A percentile compares a stretch with the other conserved stretches of the same genome.
Evolutionary conservation across 2,888 invertebrate species (phyloP).

Genomic region (Sericinus montela): DNA sequence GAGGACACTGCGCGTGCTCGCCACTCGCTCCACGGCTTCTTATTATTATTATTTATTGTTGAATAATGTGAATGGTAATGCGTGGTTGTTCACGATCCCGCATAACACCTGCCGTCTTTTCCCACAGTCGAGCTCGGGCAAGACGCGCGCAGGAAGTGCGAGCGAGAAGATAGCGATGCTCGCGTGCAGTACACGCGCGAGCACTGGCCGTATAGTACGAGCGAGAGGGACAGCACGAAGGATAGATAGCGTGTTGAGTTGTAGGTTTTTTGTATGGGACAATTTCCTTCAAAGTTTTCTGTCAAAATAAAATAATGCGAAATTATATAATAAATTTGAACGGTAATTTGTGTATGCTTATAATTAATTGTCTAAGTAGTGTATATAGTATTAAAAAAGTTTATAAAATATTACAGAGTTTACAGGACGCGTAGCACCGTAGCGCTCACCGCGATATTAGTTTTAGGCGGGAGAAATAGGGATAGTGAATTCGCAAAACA

Average conservation of each 20-base stretch:
- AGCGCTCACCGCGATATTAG: neutral
- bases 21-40: slow-evolving; percentile 77
- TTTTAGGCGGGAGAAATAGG: slow-evolving; percentile 22
- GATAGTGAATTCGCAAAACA: slow-evolving; percentile 29
- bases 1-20: slow-evolving; percentile 70
- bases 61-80: slow-evolving; percentile 80
- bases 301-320: slow-evolving; percentile 4
- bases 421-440: neutral
- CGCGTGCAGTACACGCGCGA: slow-evolving; percentile 65
- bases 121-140: slow-evolving; percentile 73
- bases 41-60: slow-evolving; percentile 79
- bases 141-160: slow-evolving; percentile 65
- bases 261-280: slow-evolving; percentile 4
- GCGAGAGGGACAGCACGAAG: slow-evolving; percentile 42
- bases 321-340: neutral
- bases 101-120: slow-evolving; percentile 81
- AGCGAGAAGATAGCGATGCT: slow-evolving; percentile 50
- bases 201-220: slow-evolving; percentile 35
- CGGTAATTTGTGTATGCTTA: too few species aligned
- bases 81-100: slow-evolving; percentile 80
- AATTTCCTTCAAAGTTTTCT: slow-evolving; percentile 12
- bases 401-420: too few species aligned
- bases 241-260: slow-evolving; percentile 36
- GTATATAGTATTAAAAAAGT: too few species aligned
- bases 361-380: too few species aligned